Evolutionary conservation across 2,113 vertebrate genomes (phyloP), one percentile per base, ranked within the genome.

Genomic region (Syngnathus typhle): DNA sequence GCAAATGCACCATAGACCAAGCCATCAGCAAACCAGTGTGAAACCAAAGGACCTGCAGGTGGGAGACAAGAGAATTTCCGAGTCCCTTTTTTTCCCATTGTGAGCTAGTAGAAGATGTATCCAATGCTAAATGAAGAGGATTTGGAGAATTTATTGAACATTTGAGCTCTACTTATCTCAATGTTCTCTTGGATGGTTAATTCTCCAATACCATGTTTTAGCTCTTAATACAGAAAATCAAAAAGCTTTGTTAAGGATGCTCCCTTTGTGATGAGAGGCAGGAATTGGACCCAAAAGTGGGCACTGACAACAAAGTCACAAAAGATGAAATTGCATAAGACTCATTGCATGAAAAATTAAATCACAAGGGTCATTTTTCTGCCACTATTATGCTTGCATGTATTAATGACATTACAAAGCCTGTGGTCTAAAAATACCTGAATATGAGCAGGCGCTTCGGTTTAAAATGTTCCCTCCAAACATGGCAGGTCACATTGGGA

Each of bases 1-100:
- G 67, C 59, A 70, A 75, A 73, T 71, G 37, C 49, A 16, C 12
- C 0, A 47, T 18, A 39, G 66, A 64, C 52, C 60, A 70, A 36
- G 16, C 39, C 62, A 63, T 62, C 18, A 21, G 49, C 32, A 47
- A 56, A 62, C 62, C 32, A 3, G 38, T 58, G 52, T 64, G 41
- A 55, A 43, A 47, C 47, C 67, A 18, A 19, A 36, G 41, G 23
- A 41, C n/a, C 19, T 52, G 49, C 51, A n/a, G 38, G 11, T 32
- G 51, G 21, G 7, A 12, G 19, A 27, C 7, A 60, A 47, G 55
- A 37, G 19, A 38, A 23, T 21, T 1, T 2, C 36, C n/a, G 49
- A 7, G 5, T 38, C 15, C 9, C 32, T 59, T 59, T 37, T 59
- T 37, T 43, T 32, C 27, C 27, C 56, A 59, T 18, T 16, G 7